Evolutionary conservation across 2,888 invertebrate species (phyloP).

Genomic region (Taenaris catops): DNA sequence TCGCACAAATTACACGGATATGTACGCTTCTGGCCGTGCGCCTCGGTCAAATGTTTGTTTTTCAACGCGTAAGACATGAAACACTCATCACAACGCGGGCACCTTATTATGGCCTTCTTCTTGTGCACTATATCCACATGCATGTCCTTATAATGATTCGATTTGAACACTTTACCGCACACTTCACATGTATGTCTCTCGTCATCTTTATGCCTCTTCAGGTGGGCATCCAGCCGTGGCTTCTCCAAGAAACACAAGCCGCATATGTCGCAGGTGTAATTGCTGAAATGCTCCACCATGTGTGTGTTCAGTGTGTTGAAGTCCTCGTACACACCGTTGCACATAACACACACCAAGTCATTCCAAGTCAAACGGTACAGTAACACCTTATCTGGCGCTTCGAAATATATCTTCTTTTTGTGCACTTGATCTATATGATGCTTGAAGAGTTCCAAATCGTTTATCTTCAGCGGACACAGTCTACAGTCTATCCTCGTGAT

Average conservation of each 20-base stretch:
- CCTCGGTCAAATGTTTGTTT: constrained; percentile 61
- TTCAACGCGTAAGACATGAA: constrained; percentile 67
- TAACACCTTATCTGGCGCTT: constrained; percentile 48
- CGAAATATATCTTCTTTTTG: constrained; percentile 52
- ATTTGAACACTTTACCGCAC: constrained; percentile 61
- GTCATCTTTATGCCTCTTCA: constrained; percentile 53
- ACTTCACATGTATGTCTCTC: constrained; percentile 53
- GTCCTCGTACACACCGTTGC: constrained; percentile 46
- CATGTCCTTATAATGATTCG: constrained; percentile 46
- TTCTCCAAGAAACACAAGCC: constrained; percentile 50
- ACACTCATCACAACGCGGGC: constrained; percentile 61
- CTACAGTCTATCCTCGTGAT: constrained; percentile 58
- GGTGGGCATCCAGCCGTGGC: constrained; percentile 41
- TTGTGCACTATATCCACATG: constrained; percentile 54
- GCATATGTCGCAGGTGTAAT: constrained; percentile 64
- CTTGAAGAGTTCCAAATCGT: constrained; percentile 49
- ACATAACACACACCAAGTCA: constrained; percentile 16
- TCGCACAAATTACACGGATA: constrained; percentile 58
- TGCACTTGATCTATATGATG: constrained; percentile 45
- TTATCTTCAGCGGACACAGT: constrained; percentile 42
- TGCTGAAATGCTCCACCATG: constrained; percentile 66
- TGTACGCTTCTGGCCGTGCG: constrained; percentile 54
- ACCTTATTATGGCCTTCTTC: constrained; percentile 33
- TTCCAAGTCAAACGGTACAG: constrained; percentile 40
- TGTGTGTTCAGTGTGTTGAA: constrained; percentile 67